Conservation (phyloP, 2,888 invertebrate species). For the Apoda limacodes region DNA sequence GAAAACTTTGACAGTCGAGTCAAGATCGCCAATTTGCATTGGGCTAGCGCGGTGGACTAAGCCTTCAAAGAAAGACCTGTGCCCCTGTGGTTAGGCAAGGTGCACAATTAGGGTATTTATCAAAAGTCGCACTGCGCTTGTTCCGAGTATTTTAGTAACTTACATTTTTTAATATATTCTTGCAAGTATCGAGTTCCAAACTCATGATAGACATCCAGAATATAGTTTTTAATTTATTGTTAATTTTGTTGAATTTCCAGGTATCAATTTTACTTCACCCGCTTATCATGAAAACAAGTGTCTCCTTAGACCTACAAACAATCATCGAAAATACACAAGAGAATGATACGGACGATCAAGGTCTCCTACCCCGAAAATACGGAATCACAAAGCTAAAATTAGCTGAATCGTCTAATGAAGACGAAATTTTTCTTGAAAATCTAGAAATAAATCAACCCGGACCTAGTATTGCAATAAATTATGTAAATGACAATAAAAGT, state of each 20-base stretch:
- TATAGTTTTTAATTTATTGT: too few relatives aligned
- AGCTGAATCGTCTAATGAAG: conserved; percentile 36
- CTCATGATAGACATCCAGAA: too few relatives aligned
- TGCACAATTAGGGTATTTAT: too few relatives aligned
- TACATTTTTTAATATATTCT: too few relatives aligned
- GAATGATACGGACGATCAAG: conserved; percentile 30
- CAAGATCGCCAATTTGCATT: too few relatives aligned
- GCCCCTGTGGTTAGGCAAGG: too few relatives aligned
- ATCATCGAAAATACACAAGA: conserved; percentile 40
- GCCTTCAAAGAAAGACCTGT: too few relatives aligned
- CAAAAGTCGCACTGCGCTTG: not conserved
- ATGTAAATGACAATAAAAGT: conserved; percentile 20
- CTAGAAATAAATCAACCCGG: conserved; percentile 24
- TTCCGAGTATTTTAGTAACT: too few relatives aligned
- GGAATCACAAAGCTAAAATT: conserved; percentile 21
- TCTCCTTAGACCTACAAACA: conserved; percentile 46
- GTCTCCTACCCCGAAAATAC: conserved; percentile 22
- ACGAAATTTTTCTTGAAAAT: conserved; percentile 28
- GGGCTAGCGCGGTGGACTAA: too few relatives aligned
- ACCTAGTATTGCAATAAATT: conserved; percentile 28
- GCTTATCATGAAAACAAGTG: conserved; percentile 37
- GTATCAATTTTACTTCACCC: conserved; percentile 52
- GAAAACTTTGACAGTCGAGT: too few relatives aligned
- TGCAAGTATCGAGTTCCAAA: too few relatives aligned
- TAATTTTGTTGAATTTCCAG: too few relatives aligned